These are phyloP conservation scores for Coluber constrictor DNA, from an alignment of 2,797 vertebrate genomes.

Conservation along the genomic window DNA sequence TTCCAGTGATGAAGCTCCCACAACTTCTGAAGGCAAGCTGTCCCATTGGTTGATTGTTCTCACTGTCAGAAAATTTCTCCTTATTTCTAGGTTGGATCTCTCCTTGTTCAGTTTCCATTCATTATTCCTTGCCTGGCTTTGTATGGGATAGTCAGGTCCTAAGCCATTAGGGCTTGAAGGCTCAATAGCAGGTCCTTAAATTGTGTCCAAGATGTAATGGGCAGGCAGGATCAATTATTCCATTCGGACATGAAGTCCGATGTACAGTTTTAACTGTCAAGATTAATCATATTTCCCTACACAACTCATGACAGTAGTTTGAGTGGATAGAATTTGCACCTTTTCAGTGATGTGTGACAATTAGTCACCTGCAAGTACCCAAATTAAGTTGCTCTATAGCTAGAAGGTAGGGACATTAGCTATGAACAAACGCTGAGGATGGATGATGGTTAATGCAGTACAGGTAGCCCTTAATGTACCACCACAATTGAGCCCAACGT, in stretches of 20 bases:
- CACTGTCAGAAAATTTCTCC: too few species aligned
- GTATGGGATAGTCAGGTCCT: neutral
- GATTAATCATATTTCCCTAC: neutral
- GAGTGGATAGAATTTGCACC: neutral
- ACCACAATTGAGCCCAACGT: neutral
- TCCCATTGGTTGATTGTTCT: too few species aligned
- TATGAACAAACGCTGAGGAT: neutral
- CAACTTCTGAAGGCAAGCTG: too few species aligned
- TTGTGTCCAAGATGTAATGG: neutral
- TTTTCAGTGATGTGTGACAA: neutral
- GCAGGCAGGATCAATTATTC: neutral
- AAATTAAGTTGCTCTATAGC: neutral
- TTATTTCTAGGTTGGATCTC: too few species aligned
- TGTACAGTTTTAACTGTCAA: neutral
- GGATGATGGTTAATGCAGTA: neutral
- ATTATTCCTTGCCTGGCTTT: too few species aligned
- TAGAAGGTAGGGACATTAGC: neutral
- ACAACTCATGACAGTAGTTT: neutral
- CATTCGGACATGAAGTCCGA: neutral
- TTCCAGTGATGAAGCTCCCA: too few species aligned
- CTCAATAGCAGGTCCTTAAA: neutral
- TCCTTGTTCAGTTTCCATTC: too few species aligned
- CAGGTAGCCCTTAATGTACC: neutral
- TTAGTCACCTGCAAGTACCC: neutral
- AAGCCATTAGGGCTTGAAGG: neutral